Evolutionary conservation across 1,140 invertebrate species (phyloP).

Genomic region (Drosophila tropicalis): DNA sequence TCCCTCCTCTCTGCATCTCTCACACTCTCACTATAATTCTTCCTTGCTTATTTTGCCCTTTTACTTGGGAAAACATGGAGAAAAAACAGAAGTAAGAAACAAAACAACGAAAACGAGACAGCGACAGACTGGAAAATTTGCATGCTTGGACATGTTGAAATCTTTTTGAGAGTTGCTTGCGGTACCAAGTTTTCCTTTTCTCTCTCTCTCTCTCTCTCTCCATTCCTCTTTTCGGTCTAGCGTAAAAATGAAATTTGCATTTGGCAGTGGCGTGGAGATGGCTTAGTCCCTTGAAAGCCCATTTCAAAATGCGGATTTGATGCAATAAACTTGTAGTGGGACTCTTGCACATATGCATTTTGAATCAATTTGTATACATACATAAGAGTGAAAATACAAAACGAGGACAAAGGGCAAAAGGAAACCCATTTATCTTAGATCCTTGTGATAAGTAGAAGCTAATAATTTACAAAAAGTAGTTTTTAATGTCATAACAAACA

Average conservation of each 20-base stretch:
- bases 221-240: slow-evolving; percentile 42
- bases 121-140: slow-evolving; percentile 82
- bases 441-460: too few species aligned
- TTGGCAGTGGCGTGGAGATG: slow-evolving; percentile 60
- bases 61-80: slow-evolving; percentile 43
- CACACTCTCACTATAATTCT: slow-evolving; percentile 10
- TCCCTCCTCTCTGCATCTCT: slow-evolving; percentile 31
- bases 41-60: slow-evolving; percentile 41
- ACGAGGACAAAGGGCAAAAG: too few species aligned
- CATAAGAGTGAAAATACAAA: too few species aligned
- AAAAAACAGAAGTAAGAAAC: slow-evolving; percentile 23
- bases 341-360: too few species aligned
- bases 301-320: slow-evolving; percentile 13
- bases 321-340: not conserved
- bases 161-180: slow-evolving; percentile 70
- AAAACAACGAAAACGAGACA: slow-evolving; percentile 42
- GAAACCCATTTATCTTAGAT: too few species aligned
- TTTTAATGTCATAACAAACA: too few species aligned
- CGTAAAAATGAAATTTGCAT: slow-evolving; percentile 74
- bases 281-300: slow-evolving; percentile 15
- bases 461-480: too few species aligned
- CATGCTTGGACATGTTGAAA: slow-evolving; percentile 81
- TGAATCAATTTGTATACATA: too few species aligned
- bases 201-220: slow-evolving; percentile 18
- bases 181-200: slow-evolving; percentile 39